A percentile compares a stretch with the other conserved stretches of the same genome.
phyloP scores from a whole-genome alignment of 1,140 invertebrate species.

The Tetraneura akinire region DNA sequence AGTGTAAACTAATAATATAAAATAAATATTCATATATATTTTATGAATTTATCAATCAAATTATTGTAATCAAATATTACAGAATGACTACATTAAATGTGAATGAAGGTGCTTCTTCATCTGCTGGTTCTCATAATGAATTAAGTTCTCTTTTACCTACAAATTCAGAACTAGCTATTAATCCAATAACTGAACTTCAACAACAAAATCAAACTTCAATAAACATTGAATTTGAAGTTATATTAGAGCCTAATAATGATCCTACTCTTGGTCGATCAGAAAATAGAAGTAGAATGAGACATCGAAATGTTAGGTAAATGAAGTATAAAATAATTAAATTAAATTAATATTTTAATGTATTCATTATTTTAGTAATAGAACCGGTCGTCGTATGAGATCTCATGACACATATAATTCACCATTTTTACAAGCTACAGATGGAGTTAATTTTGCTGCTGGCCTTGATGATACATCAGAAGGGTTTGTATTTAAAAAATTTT shows the following conservation, averaged over 20 bases:
- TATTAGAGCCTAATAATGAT: slow-evolving; percentile 11
- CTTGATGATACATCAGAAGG: slow-evolving; percentile 29
- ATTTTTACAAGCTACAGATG: slow-evolving; percentile 15
- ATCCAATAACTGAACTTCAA: slow-evolving; percentile 6
- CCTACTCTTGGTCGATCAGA: not conserved
- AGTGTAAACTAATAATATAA: too few relatives aligned
- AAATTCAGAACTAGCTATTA: slow-evolving; percentile 57
- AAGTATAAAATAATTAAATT: not conserved
- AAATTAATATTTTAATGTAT: not conserved
- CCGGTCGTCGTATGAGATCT: slow-evolving; percentile 10
- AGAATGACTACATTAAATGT: slow-evolving; percentile 46
- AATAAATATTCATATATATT: too few relatives aligned
- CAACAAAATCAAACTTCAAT: slow-evolving; percentile 31
- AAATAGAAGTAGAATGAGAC: slow-evolving; percentile 34
- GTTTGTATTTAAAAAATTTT: slow-evolving; percentile 8
- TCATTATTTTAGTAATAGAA: not conserved
- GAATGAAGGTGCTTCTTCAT: slow-evolving; percentile 54
- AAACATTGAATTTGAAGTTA: slow-evolving; percentile 19
- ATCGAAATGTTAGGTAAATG: slow-evolving; percentile 41
- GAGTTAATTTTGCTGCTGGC: slow-evolving; percentile 21
- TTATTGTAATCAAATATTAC: too few relatives aligned
- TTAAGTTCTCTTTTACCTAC: slow-evolving; percentile 65
- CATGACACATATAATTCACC: slow-evolving; percentile 19
- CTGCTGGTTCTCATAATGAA: slow-evolving; percentile 67
- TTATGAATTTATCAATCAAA: too few relatives aligned